Evolutionary conservation across 2,113 vertebrate species (phyloP), one percentile per base, ranked within the genome.

Genomic region (Apistogramma diplotaenia): DNA sequence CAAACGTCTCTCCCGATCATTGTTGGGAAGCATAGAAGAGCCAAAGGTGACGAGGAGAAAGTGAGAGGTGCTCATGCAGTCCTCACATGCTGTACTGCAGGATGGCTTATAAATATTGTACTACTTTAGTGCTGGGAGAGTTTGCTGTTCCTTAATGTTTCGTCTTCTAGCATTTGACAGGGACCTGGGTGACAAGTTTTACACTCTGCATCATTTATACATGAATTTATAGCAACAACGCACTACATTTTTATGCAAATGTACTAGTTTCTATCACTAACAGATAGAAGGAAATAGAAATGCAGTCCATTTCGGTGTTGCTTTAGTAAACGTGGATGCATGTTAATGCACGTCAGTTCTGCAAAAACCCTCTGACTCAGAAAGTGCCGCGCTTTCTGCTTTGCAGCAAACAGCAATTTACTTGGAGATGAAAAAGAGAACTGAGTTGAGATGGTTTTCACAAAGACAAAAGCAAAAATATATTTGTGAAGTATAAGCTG

Each of bases 1-100:
- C 79, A 81, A 82, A 84, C n/a, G 84, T 85, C 85, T 58, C 77
- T 65, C 43, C 86, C 85, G 62, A 89, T 93, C 90, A 84, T 84
- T 46, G 65, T 83, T 72, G 4, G 77, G 25, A 59, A 84, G 72
- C 19, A 13, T 71, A 81, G 54, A 61, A 51, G 71, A 83, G 67
- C 76, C 46, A 16, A 33, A 40, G 25, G 40, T 56, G 71, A 58
- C 29, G 74, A 51, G 16, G 12, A 31, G 71, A 72, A 62, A 58
- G 81, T 56, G 83, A 56, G 76, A 67, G 74, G 83, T 40, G 35
- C n/a, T 33, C 56, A 2, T n/a, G 73, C 84, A 79, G 21, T 58
- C 79, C 56, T 82, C 59, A 53, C 71, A 74, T 3, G 6, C 18
- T 62, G 40, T 49, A 8, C 55, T 25, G 61, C 73, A 53, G 53